Evolutionary conservation across 2,888 invertebrate genomes (phyloP).

Genomic region (Diarsia dahlii): DNA sequence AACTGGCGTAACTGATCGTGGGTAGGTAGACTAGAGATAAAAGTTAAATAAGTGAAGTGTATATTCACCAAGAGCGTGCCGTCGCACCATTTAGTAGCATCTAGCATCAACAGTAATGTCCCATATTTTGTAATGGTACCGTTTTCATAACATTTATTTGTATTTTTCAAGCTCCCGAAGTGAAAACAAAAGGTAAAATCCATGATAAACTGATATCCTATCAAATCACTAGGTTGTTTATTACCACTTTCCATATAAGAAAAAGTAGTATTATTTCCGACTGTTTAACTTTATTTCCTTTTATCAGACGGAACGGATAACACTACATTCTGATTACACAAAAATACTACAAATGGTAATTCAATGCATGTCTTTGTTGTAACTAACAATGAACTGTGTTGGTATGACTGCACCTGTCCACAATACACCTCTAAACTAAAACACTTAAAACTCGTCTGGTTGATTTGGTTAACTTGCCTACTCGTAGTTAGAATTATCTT

Average conservation of each 20-base stretch:
- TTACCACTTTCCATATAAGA: neutral
- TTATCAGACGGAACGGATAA: constrained; percentile 81
- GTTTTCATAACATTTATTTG: constrained; percentile 14
- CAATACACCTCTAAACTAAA: constrained; percentile 49
- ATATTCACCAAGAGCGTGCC: neutral
- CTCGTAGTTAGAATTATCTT: constrained; percentile 39
- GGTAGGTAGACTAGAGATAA: neutral
- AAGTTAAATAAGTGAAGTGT: neutral
- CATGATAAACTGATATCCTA: neutral
- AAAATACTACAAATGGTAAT: constrained; percentile 75
- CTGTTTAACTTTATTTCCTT: constrained; percentile 69
- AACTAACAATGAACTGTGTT: constrained; percentile 69
- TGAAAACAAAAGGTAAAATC: constrained; percentile 65
- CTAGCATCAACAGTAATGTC: neutral
- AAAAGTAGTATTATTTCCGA: neutral
- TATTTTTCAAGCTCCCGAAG: constrained; percentile 69
- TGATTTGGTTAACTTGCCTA: constrained; percentile 21
- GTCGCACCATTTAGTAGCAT: neutral
- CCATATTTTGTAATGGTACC: neutral
- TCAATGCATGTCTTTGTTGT: constrained; percentile 68
- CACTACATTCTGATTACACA: constrained; percentile 77
- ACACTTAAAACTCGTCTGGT: constrained; percentile 22
- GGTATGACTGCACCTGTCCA: constrained; percentile 42
- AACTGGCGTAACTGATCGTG: neutral
- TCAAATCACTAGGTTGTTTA: neutral